Evolutionary conservation across 92 coral and sea anemone genomes (phyloP).

Genomic region (Palythoa grandis): DNA sequence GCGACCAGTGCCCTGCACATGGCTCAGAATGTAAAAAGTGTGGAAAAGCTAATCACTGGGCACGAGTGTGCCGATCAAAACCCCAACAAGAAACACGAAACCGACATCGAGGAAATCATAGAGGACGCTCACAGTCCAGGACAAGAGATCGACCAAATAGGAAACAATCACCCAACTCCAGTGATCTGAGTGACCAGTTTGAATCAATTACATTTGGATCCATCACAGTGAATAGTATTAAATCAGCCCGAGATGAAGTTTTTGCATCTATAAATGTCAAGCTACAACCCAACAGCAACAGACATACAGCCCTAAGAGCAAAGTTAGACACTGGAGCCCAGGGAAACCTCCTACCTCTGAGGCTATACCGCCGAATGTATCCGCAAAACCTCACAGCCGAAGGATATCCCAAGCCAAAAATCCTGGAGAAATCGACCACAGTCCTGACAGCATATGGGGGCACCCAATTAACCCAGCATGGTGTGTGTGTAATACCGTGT

Average conservation of each 20-base stretch:
- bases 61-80: conserved; percentile 41
- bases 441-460: conserved; percentile 24
- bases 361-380: conserved; percentile 46
- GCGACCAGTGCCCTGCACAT: conserved; percentile 59
- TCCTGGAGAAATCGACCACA: not conserved
- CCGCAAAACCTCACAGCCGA: conserved; percentile 54
- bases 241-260: conserved; percentile 31
- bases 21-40: conserved; percentile 64
- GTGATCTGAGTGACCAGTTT: conserved; percentile 49
- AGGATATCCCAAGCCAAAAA: conserved; percentile 26
- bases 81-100: conserved; percentile 38
- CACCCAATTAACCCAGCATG: conserved; percentile 22
- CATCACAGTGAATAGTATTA: conserved; percentile 32
- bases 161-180: conserved; percentile 26
- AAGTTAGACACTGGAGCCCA: conserved; percentile 55
- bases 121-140: conserved; percentile 36
- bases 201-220: conserved; percentile 58
- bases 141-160: conserved; percentile 23
- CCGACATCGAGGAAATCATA: conserved; percentile 27
- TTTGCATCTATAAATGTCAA: conserved; percentile 5
- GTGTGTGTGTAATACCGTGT: conserved; percentile 41
- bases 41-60: conserved; percentile 57
- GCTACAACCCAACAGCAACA: not conserved
- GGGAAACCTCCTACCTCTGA: conserved; percentile 14
- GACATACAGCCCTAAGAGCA: not conserved